A percentile compares a stretch with the other conserved stretches of the same genome.
Evolutionary conservation across 2,797 vertebrate species (phyloP).

Genomic region (Zenarchopterus dispar): DNA sequence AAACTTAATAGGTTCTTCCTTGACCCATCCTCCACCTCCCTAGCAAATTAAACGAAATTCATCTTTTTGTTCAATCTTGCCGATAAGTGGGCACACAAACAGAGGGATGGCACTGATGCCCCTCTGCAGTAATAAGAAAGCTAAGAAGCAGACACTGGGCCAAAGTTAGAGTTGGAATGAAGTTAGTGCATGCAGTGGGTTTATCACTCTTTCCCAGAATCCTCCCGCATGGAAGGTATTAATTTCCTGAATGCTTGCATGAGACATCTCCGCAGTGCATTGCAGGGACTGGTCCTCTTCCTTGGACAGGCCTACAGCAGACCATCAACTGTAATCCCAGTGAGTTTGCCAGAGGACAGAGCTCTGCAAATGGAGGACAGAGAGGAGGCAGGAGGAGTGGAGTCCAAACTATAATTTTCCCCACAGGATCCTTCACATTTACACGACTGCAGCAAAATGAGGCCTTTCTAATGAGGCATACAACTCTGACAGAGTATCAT

Average conservation of each 20-base stretch:
- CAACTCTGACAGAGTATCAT: constrained; percentile 7
- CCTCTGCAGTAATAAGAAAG: constrained; percentile 7
- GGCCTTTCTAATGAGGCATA: not conserved
- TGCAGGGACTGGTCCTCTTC: constrained; percentile 38
- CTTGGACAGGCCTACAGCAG: constrained; percentile 20
- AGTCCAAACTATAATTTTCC: constrained; percentile 18
- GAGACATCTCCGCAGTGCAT: constrained; percentile 33
- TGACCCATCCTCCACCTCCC: not conserved
- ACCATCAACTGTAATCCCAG: constrained; percentile 57
- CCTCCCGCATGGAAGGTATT: constrained; percentile 42
- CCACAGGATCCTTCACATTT: not conserved
- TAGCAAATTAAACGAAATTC: not conserved
- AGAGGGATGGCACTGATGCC: not conserved
- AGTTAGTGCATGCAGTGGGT: constrained; percentile 8
- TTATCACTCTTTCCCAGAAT: constrained; percentile 55
- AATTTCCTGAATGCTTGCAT: constrained; percentile 54
- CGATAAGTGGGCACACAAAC: not conserved
- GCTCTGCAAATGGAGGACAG: constrained; percentile 50
- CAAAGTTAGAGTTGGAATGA: constrained; percentile 24
- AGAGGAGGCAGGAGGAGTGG: not conserved
- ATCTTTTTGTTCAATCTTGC: not conserved
- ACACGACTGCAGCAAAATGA: not conserved
- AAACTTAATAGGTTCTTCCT: not conserved
- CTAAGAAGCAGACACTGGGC: constrained; percentile 21
- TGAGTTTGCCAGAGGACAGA: constrained; percentile 44